phyloP scores from a whole-genome alignment of 1,140 invertebrate species.

The Megalopta genalis region DNA sequence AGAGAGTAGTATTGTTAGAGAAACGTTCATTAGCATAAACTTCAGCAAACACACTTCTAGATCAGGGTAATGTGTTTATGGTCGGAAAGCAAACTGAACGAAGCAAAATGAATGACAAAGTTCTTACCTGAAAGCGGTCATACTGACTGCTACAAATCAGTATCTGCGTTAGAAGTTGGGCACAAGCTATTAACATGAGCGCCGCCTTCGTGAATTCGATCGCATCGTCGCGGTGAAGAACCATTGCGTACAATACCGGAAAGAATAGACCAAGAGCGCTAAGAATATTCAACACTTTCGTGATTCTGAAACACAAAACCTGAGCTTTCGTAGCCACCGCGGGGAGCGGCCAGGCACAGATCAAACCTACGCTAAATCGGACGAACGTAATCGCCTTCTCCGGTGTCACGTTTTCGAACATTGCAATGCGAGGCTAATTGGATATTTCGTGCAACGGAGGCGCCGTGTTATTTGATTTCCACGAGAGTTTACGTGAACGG shows the following conservation, averaged over 20 bases:
- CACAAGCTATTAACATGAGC: constrained; percentile 22
- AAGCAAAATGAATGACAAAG: too few relatives aligned
- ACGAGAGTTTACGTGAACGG: too few relatives aligned
- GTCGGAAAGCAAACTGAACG: too few relatives aligned
- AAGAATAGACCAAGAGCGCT: constrained; percentile 27
- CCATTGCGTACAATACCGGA: constrained; percentile 14
- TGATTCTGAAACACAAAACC: constrained; percentile 31
- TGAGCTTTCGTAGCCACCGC: constrained; percentile 26
- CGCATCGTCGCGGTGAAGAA: constrained; percentile 23
- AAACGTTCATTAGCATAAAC: too few relatives aligned
- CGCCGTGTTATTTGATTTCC: not conserved
- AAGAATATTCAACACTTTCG: constrained; percentile 20
- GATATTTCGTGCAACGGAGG: constrained; percentile 60
- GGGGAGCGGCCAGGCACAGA: constrained; percentile 41
- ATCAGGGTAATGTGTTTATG: too few relatives aligned
- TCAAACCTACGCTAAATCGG: constrained; percentile 22
- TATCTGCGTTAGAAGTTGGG: constrained; percentile 38
- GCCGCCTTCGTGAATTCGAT: constrained; percentile 33
- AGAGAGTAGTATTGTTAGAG: too few relatives aligned
- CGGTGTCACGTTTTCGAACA: constrained; percentile 34
- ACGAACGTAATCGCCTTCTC: constrained; percentile 38
- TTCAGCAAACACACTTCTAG: too few relatives aligned
- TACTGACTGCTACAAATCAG: constrained; percentile 24
- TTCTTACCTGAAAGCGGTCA: not conserved
- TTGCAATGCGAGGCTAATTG: not conserved